Base-by-base conservation (phyloP, 2,888 invertebrate species). In the Agrochola litura region DNA sequence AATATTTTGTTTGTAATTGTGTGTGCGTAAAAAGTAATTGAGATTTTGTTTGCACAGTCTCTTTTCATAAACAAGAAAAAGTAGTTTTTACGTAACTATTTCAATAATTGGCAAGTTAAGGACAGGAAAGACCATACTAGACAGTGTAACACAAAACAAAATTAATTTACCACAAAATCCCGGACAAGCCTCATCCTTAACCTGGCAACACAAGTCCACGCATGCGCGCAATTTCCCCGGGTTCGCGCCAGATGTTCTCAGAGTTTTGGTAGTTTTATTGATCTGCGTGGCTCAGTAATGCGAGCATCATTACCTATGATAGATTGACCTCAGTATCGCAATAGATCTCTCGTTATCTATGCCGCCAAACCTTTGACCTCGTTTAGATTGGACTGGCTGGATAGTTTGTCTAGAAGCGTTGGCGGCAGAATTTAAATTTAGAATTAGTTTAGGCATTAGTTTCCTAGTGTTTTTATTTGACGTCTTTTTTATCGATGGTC, bases 231-330 rank as follows among this genome's bases (percentile, higher is more conserved):
- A 63, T 68, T 77, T 82, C 85, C 87, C 89, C 89, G 90, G 92
- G 90, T 93, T 94, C 93, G 92, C 93, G 93, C 94, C 96, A 96
- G 95, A 95, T 95, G 94, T 92, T 94, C 86, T 83, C 72, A 58
- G 84, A 91, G 91, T 93, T 94, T 95, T 95, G 94, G 94, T 91
- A 95, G 91, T 93, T 93, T 95, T 96, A 96, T 96, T 95, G 96
- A 96, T 96, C 95, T 93, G 90, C 83, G 86, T 89, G 83, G 80
- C 87, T 86, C 88, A 89, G 89, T 91, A 90, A 91, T 89, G 84
- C 74, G 85, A 84, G 83, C 86, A 89, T 92, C 91, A 92, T 92
- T 91, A 90, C 89, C 89, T 89, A 89, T 91, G 89, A 91, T 90
- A 90, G 88, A 92, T 91, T 80, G 86, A 84, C 83, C 85, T 65